phyloP scores from a whole-genome alignment of 2,797 vertebrate genomes.

The Fratercula arctica region DNA sequence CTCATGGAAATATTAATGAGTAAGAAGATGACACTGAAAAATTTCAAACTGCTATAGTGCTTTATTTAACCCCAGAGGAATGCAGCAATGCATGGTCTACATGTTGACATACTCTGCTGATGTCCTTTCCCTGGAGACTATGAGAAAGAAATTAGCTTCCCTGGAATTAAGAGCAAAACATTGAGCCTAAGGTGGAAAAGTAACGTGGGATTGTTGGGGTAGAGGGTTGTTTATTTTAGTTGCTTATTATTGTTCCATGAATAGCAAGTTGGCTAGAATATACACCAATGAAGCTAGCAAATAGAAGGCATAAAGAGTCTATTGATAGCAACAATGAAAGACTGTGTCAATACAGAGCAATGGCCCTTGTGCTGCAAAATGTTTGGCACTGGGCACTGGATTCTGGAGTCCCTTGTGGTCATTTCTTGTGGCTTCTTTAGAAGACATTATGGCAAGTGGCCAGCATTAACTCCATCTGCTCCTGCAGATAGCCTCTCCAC shows the following conservation, averaged over 20 bases:
- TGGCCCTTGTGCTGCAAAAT: constrained; percentile 42
- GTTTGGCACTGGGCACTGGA: not conserved
- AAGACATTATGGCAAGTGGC: constrained; percentile 17
- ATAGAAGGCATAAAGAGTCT: constrained; percentile 52
- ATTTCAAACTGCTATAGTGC: not conserved
- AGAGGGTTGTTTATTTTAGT: constrained; percentile 15
- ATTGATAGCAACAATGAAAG: constrained; percentile 55
- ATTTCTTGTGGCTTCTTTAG: constrained; percentile 50
- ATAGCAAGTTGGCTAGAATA: constrained; percentile 36
- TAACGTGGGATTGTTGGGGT: not conserved
- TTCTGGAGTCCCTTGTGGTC: not conserved
- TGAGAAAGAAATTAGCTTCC: not conserved
- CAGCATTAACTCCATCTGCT: constrained; percentile 1
- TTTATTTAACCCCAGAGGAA: constrained; percentile 26
- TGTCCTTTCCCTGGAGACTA: not conserved
- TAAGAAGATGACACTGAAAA: constrained; percentile 15
- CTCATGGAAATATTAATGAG: constrained; percentile 45
- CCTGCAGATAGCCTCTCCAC: not conserved
- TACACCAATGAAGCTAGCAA: constrained; percentile 23
- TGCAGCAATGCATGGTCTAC: not conserved
- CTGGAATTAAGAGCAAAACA: not conserved
- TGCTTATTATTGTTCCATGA: not conserved
- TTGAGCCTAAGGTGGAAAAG: not conserved
- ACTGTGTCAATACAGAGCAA: constrained; percentile 29
- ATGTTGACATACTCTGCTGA: constrained; percentile 17